Evolutionary conservation across 2,113 vertebrate species (phyloP).

Genomic region (Sceloporus tristichus): DNA sequence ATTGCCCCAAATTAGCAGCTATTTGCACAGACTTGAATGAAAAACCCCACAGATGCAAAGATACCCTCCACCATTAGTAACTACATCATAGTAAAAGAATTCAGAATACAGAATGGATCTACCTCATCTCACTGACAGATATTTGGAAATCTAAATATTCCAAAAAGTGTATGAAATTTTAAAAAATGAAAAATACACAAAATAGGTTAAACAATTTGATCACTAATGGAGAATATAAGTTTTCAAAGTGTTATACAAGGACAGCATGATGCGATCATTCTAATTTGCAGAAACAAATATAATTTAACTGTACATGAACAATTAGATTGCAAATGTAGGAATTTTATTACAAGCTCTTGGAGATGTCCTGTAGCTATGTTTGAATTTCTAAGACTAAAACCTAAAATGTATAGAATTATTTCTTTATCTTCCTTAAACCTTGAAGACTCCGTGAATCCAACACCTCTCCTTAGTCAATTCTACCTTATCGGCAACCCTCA

Average conservation of each 20-base stretch:
- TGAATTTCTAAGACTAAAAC: too few species aligned
- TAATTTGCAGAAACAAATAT: background rate
- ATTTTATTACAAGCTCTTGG: too few species aligned
- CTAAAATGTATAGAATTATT: too few species aligned
- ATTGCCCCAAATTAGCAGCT: constrained; percentile 48
- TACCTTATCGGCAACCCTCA: too few species aligned
- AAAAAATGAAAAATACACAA: background rate
- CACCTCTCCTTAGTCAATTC: too few species aligned
- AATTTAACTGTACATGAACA: background rate
- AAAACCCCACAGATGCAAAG: constrained; percentile 30
- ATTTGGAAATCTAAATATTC: background rate
- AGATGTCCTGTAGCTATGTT: too few species aligned
- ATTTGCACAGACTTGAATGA: constrained; percentile 55
- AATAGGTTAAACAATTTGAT: background rate
- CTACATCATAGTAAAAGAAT: constrained; percentile 17
- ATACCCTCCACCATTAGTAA: constrained; percentile 18
- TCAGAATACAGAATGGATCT: background rate
- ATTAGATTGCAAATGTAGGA: too few species aligned
- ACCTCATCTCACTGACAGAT: background rate
- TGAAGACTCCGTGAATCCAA: too few species aligned
- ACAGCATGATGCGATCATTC: background rate
- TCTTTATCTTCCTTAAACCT: too few species aligned
- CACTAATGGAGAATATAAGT: background rate
- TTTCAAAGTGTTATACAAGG: background rate
- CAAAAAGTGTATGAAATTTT: background rate